Evolutionary conservation across 2,113 vertebrate genomes (phyloP).

Genomic region (Rissa tridactyla): DNA sequence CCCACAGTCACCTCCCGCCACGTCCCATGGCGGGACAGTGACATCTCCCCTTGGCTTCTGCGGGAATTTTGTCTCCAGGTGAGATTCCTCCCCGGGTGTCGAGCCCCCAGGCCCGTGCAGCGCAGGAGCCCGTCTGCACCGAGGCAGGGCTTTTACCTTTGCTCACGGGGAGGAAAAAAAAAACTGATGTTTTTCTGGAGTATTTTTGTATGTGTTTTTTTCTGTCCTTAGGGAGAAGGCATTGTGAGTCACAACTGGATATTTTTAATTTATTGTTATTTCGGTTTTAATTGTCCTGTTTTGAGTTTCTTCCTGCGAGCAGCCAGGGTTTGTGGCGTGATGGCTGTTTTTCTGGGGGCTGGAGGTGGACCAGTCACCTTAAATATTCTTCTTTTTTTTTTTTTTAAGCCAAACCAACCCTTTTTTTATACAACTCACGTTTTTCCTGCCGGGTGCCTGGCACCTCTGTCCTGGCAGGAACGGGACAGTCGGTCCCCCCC

Average conservation of each 20-base stretch:
- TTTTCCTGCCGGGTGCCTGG: fast-evolving
- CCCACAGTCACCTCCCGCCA: fast-evolving
- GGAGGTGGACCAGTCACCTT: not conserved
- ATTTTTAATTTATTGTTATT: not conserved
- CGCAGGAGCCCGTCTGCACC: fast-evolving
- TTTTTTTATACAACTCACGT: not conserved
- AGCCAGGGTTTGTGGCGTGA: not conserved
- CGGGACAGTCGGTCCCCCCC: not conserved
- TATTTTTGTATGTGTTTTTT: slow-evolving; percentile 34
- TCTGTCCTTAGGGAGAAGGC: not conserved
- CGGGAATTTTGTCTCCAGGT: fast-evolving
- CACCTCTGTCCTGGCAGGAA: not conserved
- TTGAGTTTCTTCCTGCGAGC: not conserved
- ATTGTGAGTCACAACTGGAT: not conserved
- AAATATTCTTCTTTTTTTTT: not conserved
- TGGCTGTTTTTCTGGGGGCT: not conserved
- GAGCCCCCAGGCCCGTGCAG: fast-evolving
- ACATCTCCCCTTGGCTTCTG: not conserved
- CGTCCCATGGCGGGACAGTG: fast-evolving
- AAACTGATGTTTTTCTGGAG: not conserved
- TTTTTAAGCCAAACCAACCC: not conserved
- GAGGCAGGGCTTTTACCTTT: not conserved
- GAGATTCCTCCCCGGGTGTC: not conserved
- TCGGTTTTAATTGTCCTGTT: not conserved
- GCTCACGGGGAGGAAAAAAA: not conserved